These are phyloP conservation scores for Nezara viridula DNA, from an alignment of 2,888 invertebrate genomes.

Conservation along the genomic window DNA sequence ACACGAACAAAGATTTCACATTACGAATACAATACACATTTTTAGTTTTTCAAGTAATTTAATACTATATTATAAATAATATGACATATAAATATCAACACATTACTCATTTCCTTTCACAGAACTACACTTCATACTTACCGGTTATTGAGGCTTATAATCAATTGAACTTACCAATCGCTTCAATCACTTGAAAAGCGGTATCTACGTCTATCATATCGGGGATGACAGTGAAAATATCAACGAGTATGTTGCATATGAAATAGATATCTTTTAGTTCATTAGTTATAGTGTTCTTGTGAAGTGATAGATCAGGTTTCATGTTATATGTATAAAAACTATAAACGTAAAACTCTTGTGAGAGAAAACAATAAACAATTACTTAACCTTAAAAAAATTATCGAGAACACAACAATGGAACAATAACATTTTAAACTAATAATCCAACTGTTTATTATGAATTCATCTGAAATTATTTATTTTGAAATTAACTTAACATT, in stretches of 20 bases:
- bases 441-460: background rate
- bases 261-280: background rate
- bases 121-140: too few species aligned
- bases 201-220: background rate
- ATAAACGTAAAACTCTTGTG: background rate
- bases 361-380: background rate
- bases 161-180: background rate
- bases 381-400: background rate
- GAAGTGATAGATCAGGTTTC: background rate
- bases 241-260: background rate
- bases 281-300: background rate
- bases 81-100: too few species aligned
- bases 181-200: slow-evolving; percentile 16
- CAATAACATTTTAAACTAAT: background rate
- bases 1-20: too few species aligned
- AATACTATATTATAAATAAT: too few species aligned
- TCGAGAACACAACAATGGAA: background rate
- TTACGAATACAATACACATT: too few species aligned
- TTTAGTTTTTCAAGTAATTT: too few species aligned
- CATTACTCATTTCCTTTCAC: too few species aligned
- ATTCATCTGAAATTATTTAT: background rate
- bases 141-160: too few species aligned
- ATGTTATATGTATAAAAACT: background rate
- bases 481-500: background rate
- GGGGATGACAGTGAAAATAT: slow-evolving; percentile 19